phyloP scores from a whole-genome alignment of 1,140 invertebrate species.

The Mya arenaria region DNA sequence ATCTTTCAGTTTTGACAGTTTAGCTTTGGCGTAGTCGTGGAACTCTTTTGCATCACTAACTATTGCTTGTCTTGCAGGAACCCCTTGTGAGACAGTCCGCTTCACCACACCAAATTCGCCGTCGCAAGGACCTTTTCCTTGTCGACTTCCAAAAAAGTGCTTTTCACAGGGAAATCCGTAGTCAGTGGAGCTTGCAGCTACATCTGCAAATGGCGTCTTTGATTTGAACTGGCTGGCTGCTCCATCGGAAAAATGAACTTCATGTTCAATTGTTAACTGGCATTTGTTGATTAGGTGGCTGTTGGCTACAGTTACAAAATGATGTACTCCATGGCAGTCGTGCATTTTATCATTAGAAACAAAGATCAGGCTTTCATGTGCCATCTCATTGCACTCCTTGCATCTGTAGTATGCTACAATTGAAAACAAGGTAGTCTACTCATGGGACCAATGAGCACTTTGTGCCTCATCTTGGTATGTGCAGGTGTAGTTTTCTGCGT shows the following conservation, averaged over 20 bases:
- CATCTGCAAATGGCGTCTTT: slow-evolving; percentile 49
- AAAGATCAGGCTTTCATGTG: slow-evolving; percentile 33
- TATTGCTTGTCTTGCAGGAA: slow-evolving; percentile 14
- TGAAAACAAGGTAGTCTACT: slow-evolving; percentile 22
- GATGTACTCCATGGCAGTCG: slow-evolving; percentile 42
- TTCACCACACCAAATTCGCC: slow-evolving; percentile 60
- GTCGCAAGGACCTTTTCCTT: slow-evolving; percentile 64
- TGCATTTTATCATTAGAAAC: slow-evolving; percentile 44
- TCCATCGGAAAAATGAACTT: slow-evolving; percentile 60
- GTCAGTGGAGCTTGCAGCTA: slow-evolving; percentile 6
- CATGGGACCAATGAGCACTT: slow-evolving; percentile 42
- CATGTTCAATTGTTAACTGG: slow-evolving; percentile 17
- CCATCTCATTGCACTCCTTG: slow-evolving; percentile 10
- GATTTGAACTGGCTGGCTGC: slow-evolving; percentile 57
- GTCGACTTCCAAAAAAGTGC: slow-evolving; percentile 60
- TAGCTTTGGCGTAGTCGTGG: slow-evolving; percentile 28
- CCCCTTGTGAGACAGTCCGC: slow-evolving; percentile 6
- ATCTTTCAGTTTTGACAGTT: slow-evolving; percentile 20
- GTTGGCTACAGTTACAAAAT: slow-evolving; percentile 36
- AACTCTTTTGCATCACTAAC: slow-evolving; percentile 47
- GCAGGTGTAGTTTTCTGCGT: slow-evolving; percentile 57
- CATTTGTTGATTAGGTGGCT: neutral
- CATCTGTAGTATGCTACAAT: slow-evolving; percentile 41
- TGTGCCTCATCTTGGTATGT: slow-evolving; percentile 53
- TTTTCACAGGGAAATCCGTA: slow-evolving; percentile 47